A percentile compares a stretch with the other conserved stretches of the same genome.
phyloP scores from a whole-genome alignment of 2,113 vertebrate genomes.

The Phylloscopus trochilus region DNA sequence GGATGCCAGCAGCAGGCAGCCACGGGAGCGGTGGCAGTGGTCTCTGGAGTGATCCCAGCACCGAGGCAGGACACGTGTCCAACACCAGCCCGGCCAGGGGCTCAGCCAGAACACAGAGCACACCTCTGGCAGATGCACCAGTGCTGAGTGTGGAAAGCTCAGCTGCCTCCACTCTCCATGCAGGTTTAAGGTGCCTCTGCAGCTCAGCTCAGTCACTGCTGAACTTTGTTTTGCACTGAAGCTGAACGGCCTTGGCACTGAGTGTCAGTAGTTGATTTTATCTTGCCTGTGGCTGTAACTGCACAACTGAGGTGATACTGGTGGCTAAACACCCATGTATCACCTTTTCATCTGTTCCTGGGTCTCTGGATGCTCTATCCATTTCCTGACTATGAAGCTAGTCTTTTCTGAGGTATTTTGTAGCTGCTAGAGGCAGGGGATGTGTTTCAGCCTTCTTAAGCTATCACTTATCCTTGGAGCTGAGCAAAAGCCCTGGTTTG shows the following conservation, averaged over 20 bases:
- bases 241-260: background rate
- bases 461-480: background rate
- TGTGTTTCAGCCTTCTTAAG: background rate
- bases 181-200: background rate
- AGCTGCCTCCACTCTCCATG: fast-evolving
- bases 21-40: fast-evolving
- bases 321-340: background rate
- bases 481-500: background rate
- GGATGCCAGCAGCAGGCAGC: background rate
- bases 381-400: background rate
- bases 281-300: background rate
- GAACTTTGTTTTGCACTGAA: background rate
- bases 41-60: background rate
- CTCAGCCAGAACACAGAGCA: background rate
- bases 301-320: background rate
- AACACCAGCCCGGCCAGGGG: background rate
- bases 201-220: background rate
- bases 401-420: background rate
- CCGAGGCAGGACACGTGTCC: background rate
- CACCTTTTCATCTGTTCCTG: background rate
- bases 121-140: background rate
- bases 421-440: background rate
- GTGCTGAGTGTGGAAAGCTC: background rate
- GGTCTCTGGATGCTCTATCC: background rate
- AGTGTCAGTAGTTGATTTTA: background rate